Percentiles rank a stretch among this genome's conserved stretches.
Conservation (phyloP, 2,888 invertebrate genomes). For the Eupithecia subfuscata region DNA sequence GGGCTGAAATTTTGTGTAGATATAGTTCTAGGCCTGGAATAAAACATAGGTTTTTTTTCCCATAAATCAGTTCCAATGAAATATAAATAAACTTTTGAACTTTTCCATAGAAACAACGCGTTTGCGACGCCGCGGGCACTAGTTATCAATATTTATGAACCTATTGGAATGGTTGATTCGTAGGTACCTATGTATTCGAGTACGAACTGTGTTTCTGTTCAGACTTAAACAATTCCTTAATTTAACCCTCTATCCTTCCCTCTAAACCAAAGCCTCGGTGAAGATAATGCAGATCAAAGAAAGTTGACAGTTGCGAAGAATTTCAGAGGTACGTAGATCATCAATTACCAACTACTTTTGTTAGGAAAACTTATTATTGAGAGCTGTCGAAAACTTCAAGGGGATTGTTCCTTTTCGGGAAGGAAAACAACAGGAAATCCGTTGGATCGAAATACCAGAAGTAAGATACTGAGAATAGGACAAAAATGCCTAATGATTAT, state of each 20-base stretch:
- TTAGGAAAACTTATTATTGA: constrained; percentile 1
- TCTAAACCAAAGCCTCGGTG: background rate
- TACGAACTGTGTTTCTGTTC: background rate
- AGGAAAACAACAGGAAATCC: background rate
- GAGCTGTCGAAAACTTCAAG: background rate
- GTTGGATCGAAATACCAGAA: no score
- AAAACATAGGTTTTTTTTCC: no score
- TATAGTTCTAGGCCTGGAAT: no score
- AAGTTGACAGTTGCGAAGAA: constrained; percentile 28
- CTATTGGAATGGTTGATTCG: no score
- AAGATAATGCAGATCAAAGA: constrained; percentile 42
- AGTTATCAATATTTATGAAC: no score
- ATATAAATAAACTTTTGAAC: no score
- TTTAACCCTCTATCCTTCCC: background rate
- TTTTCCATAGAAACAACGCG: no score
- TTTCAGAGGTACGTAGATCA: background rate
- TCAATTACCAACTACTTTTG: background rate
- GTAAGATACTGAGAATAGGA: no score
- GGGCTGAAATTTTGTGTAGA: no score
- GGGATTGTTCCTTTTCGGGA: background rate
- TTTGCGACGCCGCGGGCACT: no score
- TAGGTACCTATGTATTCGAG: background rate
- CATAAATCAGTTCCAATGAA: no score
- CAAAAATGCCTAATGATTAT: no score
- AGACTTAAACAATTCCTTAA: background rate